Percentiles rank a stretch among this genome's conserved stretches.
phyloP scores from a whole-genome alignment of 2,888 invertebrate genomes.

The Orthonevra nobilis region DNA sequence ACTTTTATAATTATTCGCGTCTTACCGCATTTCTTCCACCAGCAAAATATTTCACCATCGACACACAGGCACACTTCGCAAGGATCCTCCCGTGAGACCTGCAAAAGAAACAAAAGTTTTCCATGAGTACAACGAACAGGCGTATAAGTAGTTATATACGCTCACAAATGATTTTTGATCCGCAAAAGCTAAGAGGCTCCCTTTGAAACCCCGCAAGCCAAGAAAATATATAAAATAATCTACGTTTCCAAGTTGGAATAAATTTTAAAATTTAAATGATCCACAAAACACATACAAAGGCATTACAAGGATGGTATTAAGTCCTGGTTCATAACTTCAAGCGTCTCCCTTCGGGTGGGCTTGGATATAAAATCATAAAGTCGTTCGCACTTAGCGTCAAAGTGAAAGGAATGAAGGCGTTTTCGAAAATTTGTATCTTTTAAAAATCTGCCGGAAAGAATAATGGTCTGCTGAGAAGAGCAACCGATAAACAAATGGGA shows the following conservation, averaged over 20 bases:
- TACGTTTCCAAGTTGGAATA: background rate
- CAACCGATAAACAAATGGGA: conserved; percentile 15
- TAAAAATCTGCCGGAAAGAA: background rate
- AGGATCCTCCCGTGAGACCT: conserved; percentile 83
- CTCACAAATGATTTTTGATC: background rate
- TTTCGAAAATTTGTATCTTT: background rate
- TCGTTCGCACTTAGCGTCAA: conserved; percentile 25
- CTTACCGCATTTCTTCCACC: conserved; percentile 84
- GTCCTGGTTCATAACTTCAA: no score
- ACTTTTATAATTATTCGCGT: conserved; percentile 46
- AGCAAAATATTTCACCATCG: conserved; percentile 85
- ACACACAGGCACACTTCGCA: conserved; percentile 85
- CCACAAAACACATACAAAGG: conserved; percentile 4
- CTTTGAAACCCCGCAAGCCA: background rate
- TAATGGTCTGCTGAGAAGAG: background rate
- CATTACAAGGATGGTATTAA: no score
- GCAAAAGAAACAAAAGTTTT: conserved; percentile 74
- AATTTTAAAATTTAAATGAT: background rate
- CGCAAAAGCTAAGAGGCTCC: background rate
- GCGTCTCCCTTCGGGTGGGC: background rate
- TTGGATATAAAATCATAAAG: conserved; percentile 1
- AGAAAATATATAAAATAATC: no score
- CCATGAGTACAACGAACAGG: conserved; percentile 1
- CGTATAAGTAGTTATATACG: conserved; percentile 18
- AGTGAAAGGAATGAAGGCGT: background rate